Evolutionary conservation across 2,113 vertebrate genomes (phyloP).

Genomic region (Nyctibius bracteatus): DNA sequence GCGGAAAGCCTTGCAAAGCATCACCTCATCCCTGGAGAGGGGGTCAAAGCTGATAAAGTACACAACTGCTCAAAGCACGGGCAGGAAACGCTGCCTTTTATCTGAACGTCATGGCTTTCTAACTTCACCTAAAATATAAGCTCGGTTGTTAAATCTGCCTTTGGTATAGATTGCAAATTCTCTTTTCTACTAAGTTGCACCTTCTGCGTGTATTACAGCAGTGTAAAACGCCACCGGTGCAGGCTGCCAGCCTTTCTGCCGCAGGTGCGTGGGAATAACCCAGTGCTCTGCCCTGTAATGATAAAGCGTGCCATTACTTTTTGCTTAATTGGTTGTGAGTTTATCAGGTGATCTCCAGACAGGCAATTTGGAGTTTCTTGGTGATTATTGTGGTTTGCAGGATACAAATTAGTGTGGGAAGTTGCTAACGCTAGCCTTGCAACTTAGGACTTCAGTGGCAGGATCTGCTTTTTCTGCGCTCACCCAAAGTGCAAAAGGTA

Average conservation of each 20-base stretch:
- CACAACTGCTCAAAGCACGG: not conserved
- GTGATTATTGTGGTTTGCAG: slow-evolving; percentile 23
- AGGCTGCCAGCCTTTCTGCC: not conserved
- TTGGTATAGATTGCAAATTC: not conserved
- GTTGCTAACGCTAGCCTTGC: not conserved
- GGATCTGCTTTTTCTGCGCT: rapidly evolving
- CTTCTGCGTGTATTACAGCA: not conserved
- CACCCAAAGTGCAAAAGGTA: rapidly evolving
- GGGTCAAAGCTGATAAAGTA: not conserved
- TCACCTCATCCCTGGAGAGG: not conserved
- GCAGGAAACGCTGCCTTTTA: not conserved
- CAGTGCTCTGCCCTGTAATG: not conserved
- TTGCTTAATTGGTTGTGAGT: not conserved
- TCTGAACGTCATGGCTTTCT: not conserved
- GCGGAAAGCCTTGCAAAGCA: not conserved
- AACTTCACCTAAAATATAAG: not conserved
- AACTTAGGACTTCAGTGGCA: not conserved
- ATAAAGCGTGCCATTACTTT: not conserved
- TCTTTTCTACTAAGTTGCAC: not conserved
- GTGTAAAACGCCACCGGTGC: not conserved
- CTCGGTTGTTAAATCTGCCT: not conserved
- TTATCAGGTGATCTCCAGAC: slow-evolving; percentile 17
- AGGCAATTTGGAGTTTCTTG: not conserved
- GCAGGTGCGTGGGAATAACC: not conserved
- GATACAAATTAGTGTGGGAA: slow-evolving; percentile 29